Percentiles rank a stretch among this genome's conserved stretches.
These are phyloP conservation scores for Macrostomum cliftonense DNA, from an alignment of 2,888 invertebrate species.

Conservation along the genomic window DNA sequence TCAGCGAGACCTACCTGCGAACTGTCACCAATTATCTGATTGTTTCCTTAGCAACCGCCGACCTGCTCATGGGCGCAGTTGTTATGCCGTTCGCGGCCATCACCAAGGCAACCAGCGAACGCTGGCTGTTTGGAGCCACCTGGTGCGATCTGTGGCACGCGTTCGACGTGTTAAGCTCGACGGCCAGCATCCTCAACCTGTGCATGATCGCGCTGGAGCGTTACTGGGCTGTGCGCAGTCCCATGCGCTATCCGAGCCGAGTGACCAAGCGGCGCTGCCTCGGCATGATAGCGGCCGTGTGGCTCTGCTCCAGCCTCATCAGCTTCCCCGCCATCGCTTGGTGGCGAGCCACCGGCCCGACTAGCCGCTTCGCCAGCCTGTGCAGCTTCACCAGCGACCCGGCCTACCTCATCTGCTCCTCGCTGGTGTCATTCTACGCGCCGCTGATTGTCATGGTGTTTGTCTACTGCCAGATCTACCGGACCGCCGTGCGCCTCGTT, in stretches of 20 bases:
- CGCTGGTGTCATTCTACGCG: conserved; percentile 87
- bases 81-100: conserved; percentile 88
- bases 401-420: conserved; percentile 86
- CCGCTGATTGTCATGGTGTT: conserved; percentile 93
- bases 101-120: conserved; percentile 46
- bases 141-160: conserved; percentile 97
- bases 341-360: conserved; percentile 35
- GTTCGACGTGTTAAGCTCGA: conserved; percentile 82
- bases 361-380: conserved; percentile 16
- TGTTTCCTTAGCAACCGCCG: conserved; percentile 76
- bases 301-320: conserved; percentile 90
- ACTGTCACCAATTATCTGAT: conserved; percentile 87
- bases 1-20: conserved; percentile 69
- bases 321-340: conserved; percentile 80
- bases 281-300: conserved; percentile 71
- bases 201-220: conserved; percentile 88
- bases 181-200: conserved; percentile 84
- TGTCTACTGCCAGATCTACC: conserved; percentile 84
- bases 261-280: conserved; percentile 71
- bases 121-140: conserved; percentile 67
- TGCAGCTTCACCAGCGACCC: conserved; percentile 91
- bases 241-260: conserved; percentile 80
- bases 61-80: conserved; percentile 73
- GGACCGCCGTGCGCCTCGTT: conserved; percentile 76
- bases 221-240: conserved; percentile 96